Evolutionary conservation across 2,797 vertebrate genomes (phyloP).

Genomic region (Anableps anableps): DNA sequence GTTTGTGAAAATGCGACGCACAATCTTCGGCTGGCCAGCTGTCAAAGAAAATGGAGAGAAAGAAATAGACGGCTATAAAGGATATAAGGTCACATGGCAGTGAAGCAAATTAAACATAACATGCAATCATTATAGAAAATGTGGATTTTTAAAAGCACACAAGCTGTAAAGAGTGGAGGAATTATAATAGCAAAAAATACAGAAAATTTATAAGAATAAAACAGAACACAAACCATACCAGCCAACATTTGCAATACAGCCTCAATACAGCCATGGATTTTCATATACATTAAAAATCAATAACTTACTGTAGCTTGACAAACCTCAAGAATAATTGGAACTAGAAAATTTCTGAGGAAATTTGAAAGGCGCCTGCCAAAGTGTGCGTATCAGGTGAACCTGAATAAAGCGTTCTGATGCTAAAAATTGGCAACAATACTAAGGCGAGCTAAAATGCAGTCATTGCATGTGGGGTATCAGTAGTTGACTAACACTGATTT

Average conservation of each 20-base stretch:
- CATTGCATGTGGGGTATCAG: no score
- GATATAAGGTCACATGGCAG: conserved; percentile 8
- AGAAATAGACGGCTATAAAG: conserved; percentile 13
- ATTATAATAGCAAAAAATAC: conserved; percentile 17
- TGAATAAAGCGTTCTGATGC: no score
- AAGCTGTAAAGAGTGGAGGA: conserved; percentile 1
- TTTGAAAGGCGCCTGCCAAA: no score
- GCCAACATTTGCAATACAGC: conserved; percentile 28
- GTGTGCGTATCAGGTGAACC: no score
- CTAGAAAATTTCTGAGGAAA: no score
- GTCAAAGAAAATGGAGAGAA: conserved; percentile 10
- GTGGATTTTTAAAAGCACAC: not conserved
- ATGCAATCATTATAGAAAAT: conserved; percentile 31
- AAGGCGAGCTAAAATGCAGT: no score
- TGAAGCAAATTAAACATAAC: not conserved
- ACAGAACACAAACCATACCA: conserved; percentile 10
- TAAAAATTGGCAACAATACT: no score
- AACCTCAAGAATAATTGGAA: conserved; percentile 7
- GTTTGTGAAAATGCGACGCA: conserved; percentile 94
- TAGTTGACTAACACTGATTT: no score
- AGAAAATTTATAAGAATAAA: conserved; percentile 3
- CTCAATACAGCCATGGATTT: conserved; percentile 7
- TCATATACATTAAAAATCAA: conserved; percentile 10
- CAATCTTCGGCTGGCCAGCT: conserved; percentile 89
- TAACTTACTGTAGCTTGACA: conserved; percentile 15